These are phyloP conservation scores for Stenolophus ochropezus DNA, from an alignment of 2,888 invertebrate species.

Conservation along the genomic window DNA sequence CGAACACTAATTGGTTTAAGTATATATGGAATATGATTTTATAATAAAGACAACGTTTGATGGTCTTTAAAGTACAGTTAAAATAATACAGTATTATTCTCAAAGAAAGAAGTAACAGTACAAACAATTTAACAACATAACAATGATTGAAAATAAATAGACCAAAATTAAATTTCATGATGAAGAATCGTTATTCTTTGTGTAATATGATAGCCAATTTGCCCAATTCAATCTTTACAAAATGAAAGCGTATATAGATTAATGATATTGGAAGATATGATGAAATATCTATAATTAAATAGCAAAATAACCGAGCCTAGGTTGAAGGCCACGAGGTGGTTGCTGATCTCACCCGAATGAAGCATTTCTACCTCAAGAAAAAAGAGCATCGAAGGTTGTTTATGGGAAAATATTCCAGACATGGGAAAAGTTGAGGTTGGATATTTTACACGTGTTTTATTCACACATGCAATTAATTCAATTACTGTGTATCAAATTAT, in stretches of 20 bases:
- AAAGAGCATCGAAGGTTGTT: neutral
- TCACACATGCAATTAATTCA: neutral
- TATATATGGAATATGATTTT: neutral
- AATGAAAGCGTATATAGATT: neutral
- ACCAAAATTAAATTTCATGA: neutral
- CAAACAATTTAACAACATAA: neutral
- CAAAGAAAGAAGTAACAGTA: neutral
- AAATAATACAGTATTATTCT: neutral
- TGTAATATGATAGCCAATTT: neutral
- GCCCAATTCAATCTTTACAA: neutral
- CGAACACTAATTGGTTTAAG: too few relatives aligned
- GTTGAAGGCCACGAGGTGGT: constrained; percentile 26
- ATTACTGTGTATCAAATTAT: neutral
- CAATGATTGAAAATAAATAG: neutral
- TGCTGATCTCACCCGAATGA: constrained; percentile 51
- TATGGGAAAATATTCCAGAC: neutral
- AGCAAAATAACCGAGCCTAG: constrained; percentile 17
- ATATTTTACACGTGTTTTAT: neutral
- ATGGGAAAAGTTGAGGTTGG: neutral
- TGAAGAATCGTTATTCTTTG: neutral
- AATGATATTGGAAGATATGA: neutral
- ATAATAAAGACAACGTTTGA: neutral
- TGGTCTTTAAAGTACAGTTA: neutral
- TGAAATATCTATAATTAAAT: constrained; percentile 53
- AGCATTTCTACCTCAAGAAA: constrained; percentile 4